A percentile compares a stretch with the other conserved stretches of the same genome.
Conservation (phyloP, 2,797 vertebrate species). For the Poecilia velifera region DNA sequence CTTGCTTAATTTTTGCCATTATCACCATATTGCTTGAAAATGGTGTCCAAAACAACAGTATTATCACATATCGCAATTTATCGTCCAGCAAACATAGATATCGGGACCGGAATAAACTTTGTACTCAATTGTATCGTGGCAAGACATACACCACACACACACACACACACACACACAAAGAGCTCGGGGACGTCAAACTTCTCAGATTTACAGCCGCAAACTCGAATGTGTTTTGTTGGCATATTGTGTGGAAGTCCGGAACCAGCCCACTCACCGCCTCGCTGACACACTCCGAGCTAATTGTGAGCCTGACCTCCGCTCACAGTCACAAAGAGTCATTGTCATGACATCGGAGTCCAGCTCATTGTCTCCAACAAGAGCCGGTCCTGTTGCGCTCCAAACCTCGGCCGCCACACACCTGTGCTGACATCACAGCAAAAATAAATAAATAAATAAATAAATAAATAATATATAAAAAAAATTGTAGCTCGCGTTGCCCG, state of each 20-base stretch:
- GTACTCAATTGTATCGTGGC: background rate
- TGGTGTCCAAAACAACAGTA: too few species aligned
- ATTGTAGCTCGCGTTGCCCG: constrained; percentile 52
- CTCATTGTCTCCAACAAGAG: constrained; percentile 67
- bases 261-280: constrained; percentile 20
- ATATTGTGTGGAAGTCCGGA: background rate
- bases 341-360: constrained; percentile 52
- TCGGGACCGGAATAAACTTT: too few species aligned
- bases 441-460: too few species aligned
- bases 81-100: too few species aligned
- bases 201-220: background rate
- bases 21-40: too few species aligned
- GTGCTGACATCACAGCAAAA: constrained; percentile 64
- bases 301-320: constrained; percentile 61
- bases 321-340: constrained; percentile 47
- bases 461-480: too few species aligned
- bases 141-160: background rate
- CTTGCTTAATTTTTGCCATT: too few species aligned
- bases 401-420: constrained; percentile 60
- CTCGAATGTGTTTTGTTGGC: background rate
- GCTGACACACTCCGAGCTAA: constrained; percentile 51
- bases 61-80: too few species aligned
- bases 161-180: background rate
- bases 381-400: constrained; percentile 57
- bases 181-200: background rate